Evolutionary conservation across 2,113 vertebrate species (phyloP), one percentile per base, ranked within the genome.

Genomic region (Apteryx mantelli): DNA sequence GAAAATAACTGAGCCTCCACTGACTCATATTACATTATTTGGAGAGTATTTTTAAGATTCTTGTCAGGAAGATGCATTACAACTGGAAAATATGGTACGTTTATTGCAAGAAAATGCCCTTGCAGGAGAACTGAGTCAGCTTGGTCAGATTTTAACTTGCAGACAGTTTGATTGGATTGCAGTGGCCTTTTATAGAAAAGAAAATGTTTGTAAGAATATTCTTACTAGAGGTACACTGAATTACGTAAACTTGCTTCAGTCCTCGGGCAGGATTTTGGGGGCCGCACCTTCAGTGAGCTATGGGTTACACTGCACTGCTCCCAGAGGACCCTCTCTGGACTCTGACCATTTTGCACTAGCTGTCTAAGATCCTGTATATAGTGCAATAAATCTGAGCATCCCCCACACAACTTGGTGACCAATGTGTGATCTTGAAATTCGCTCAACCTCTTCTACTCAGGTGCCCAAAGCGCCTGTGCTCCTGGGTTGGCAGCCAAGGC

Each of bases 31-130:
- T 75, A 16, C 0, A 0, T 79, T 74, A 50, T 82, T 91, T 94
- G 91, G 82, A 82, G 89, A 88, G 20, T 26, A 52, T 58, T 83
- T 92, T 52, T 22, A 78, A 88, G 50, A 52, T 77, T 34, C 15
- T 85, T 44, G 7, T 87, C 5, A 2, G 34, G 75, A 94, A 95
- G 79, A 91, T 81, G 71, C 21, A 64, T 60, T 75, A 28, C 40
- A 89, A n/a, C 44, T 88, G 82, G 87, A 89, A 90, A 91, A 86
- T 56, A 55, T 1, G 60, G 16, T 77, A 56, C 53, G 48, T 82
- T 94, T 71, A 53, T 82, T 88, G 48, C n/a, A 88, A 64, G 79
- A 22, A 95, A 88, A 78, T 88, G 52, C 9, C 44, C 38, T 89
- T 71, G 52, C 63, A 87, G n/a, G 48, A 53, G 28, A 91, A 86